A percentile compares a stretch with the other conserved stretches of the same genome.
Conservation (phyloP, 2,113 vertebrate genomes). For the Corvus moneduloides region DNA sequence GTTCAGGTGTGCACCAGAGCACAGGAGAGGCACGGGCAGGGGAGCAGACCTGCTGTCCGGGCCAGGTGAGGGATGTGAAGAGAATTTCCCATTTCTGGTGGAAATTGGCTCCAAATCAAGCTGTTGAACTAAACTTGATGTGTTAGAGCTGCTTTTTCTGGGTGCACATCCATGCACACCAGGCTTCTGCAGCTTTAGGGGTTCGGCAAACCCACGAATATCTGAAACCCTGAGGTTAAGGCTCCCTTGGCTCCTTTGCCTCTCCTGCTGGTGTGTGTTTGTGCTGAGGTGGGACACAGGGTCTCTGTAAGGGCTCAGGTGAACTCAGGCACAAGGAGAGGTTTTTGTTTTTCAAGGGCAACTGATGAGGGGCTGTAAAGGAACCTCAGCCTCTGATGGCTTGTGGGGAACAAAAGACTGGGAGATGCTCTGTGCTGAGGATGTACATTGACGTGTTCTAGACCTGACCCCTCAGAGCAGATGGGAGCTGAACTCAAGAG, state of each 20-base stretch:
- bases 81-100: background rate
- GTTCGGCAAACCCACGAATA: constrained; percentile 1
- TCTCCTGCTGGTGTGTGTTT: background rate
- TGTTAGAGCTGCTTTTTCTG: background rate
- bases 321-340: background rate
- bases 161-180: background rate
- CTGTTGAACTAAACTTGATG: background rate
- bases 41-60: background rate
- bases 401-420: background rate
- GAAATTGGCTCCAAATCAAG: background rate
- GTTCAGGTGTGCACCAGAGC: background rate
- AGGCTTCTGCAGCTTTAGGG: background rate
- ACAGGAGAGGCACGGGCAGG: background rate
- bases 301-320: background rate
- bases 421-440: background rate
- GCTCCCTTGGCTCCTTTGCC: constrained; percentile 15
- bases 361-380: background rate
- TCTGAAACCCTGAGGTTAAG: constrained; percentile 10
- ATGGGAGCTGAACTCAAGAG: background rate
- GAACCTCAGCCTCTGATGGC: background rate
- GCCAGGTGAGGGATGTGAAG: background rate
- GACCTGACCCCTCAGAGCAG: background rate
- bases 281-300: background rate
- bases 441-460: fast-evolving
- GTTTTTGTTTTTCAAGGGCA: background rate